These are phyloP conservation scores for Neuroscelio doddi DNA, from an alignment of 2,888 invertebrate genomes.

Conservation along the genomic window DNA sequence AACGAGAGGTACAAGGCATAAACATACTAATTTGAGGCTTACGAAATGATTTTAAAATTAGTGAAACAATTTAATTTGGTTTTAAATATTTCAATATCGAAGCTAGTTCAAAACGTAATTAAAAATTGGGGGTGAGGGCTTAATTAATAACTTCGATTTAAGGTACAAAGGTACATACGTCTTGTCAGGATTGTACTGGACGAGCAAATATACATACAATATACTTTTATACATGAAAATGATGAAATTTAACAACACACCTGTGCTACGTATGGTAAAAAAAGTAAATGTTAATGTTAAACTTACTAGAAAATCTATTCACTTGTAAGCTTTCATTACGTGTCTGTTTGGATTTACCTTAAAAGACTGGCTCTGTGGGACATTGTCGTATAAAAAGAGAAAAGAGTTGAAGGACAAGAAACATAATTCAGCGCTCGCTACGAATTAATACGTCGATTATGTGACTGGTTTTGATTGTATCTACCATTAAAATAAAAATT, in stretches of 20 bases:
- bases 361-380: conserved; percentile 38
- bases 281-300: conserved; percentile 5
- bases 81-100: no score
- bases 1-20: no score
- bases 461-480: conserved; percentile 15
- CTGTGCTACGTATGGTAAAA: conserved; percentile 22
- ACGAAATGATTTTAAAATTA: no score
- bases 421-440: conserved; percentile 19
- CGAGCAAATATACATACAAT: conserved; percentile 45
- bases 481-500: no score
- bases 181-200: conserved; percentile 62
- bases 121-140: no score
- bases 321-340: conserved; percentile 33
- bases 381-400: conserved; percentile 33
- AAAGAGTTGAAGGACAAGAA: conserved; percentile 29
- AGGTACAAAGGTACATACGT: conserved; percentile 59
- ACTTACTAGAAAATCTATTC: conserved; percentile 7
- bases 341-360: conserved; percentile 28
- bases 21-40: no score
- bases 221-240: conserved; percentile 28
- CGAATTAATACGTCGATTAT: conserved; percentile 13
- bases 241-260: conserved; percentile 29
- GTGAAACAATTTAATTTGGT: no score
- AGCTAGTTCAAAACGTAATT: no score
- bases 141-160: conserved; percentile 16